These are phyloP conservation scores for Cryptus armator DNA, from an alignment of 2,888 invertebrate genomes.

Conservation along the genomic window DNA sequence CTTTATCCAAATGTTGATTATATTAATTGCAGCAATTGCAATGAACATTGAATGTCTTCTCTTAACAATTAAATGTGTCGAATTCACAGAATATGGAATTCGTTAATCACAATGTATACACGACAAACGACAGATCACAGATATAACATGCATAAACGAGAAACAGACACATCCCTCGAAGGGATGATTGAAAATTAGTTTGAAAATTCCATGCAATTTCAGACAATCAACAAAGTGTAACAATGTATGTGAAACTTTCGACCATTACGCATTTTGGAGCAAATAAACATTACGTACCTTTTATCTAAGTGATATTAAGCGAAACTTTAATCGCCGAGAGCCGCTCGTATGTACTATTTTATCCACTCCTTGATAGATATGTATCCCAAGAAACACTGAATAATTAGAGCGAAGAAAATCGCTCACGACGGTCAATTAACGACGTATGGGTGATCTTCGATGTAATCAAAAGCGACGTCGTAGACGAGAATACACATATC, in stretches of 20 bases:
- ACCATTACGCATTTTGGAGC: background rate
- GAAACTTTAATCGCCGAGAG: background rate
- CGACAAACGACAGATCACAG: background rate
- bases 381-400: conserved; percentile 35
- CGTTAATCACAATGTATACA: background rate
- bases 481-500: conserved; percentile 17
- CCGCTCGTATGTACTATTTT: background rate
- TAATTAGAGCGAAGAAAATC: conserved; percentile 50
- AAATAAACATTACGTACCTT: background rate
- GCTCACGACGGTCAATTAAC: conserved; percentile 30
- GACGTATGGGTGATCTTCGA: conserved; percentile 28
- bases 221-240: background rate
- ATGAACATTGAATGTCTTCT: background rate
- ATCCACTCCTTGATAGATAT: conserved; percentile 47
- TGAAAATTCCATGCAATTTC: background rate
- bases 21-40: background rate
- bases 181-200: background rate
- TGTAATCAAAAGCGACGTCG: background rate
- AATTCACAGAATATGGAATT: background rate
- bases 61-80: background rate
- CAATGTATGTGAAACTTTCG: background rate
- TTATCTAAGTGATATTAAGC: background rate
- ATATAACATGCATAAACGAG: background rate
- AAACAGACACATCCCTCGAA: background rate
- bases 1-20: background rate